phyloP scores from a whole-genome alignment of 2,888 invertebrate species.

The Cheilosia variabilis region DNA sequence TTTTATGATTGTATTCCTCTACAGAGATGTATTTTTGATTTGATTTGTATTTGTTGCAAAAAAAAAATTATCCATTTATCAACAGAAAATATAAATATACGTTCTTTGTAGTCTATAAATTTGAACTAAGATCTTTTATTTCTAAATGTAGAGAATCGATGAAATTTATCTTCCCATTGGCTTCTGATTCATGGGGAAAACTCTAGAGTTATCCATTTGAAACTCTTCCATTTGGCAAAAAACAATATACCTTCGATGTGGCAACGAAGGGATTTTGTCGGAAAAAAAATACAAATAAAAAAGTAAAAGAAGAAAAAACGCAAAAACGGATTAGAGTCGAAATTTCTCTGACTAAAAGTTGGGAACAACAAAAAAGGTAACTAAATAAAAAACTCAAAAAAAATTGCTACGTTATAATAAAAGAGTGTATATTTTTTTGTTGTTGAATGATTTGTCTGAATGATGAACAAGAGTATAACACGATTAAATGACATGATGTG shows the following conservation, averaged over 20 bases:
- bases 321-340: slow-evolving; percentile 60
- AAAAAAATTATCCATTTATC: slow-evolving; percentile 29
- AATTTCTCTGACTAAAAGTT: slow-evolving; percentile 27
- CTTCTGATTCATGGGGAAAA: slow-evolving; percentile 82
- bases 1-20: slow-evolving; percentile 41
- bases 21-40: slow-evolving; percentile 57
- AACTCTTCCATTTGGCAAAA: slow-evolving; percentile 94
- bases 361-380: background rate
- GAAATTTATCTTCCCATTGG: slow-evolving; percentile 79
- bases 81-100: slow-evolving; percentile 42
- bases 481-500: slow-evolving; percentile 72
- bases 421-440: slow-evolving; percentile 8
- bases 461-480: slow-evolving; percentile 37
- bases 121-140: slow-evolving; percentile 48
- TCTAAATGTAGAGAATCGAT: slow-evolving; percentile 39
- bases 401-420: slow-evolving; percentile 17
- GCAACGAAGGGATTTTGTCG: slow-evolving; percentile 38
- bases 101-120: slow-evolving; percentile 27
- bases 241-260: slow-evolving; percentile 88
- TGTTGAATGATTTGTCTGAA: slow-evolving; percentile 32
- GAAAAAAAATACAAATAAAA: background rate
- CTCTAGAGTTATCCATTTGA: slow-evolving; percentile 90
- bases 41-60: slow-evolving; percentile 20
- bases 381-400: slow-evolving; percentile 7
- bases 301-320: slow-evolving; percentile 40